Conservation (phyloP, 2,797 vertebrate genomes). For the Notolabrus celidotus region DNA sequence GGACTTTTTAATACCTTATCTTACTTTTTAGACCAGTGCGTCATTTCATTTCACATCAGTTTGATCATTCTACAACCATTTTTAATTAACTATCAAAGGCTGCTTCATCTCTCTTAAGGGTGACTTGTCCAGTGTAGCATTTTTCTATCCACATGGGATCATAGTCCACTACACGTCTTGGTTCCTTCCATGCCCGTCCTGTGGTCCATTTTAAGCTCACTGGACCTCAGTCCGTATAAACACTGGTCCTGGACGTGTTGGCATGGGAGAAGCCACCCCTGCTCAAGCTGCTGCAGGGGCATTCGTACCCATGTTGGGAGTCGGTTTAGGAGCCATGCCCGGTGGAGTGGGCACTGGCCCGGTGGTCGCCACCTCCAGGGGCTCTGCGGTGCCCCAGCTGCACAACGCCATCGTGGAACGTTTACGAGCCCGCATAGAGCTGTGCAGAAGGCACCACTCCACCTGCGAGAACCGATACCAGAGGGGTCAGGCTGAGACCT, state of each 20-base stretch:
- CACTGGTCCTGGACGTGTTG: constrained; percentile 65
- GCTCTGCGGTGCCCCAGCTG: constrained; percentile 89
- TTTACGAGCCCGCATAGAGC: constrained; percentile 93
- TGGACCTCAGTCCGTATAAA: constrained; percentile 58
- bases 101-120: not conserved
- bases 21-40: constrained; percentile 5
- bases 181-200: constrained; percentile 61
- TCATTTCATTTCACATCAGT: not conserved
- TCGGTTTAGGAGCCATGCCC: constrained; percentile 85
- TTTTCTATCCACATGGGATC: constrained; percentile 63
- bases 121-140: constrained; percentile 30
- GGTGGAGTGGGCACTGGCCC: constrained; percentile 73
- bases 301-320: constrained; percentile 85
- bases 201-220: constrained; percentile 62
- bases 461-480: constrained; percentile 95
- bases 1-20: constrained; percentile 42
- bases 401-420: constrained; percentile 98
- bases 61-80: constrained; percentile 1
- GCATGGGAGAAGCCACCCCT: constrained; percentile 95
- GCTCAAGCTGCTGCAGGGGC: constrained; percentile 89
- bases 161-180: constrained; percentile 40
- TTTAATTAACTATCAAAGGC: not conserved
- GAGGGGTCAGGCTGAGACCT: constrained; percentile 92
- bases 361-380: constrained; percentile 80
- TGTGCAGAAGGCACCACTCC: constrained; percentile 94